Evolutionary conservation across 2,797 vertebrate species (phyloP), one percentile per base, ranked within the genome.

Genomic region (Lutjanus argentimaculatus): DNA sequence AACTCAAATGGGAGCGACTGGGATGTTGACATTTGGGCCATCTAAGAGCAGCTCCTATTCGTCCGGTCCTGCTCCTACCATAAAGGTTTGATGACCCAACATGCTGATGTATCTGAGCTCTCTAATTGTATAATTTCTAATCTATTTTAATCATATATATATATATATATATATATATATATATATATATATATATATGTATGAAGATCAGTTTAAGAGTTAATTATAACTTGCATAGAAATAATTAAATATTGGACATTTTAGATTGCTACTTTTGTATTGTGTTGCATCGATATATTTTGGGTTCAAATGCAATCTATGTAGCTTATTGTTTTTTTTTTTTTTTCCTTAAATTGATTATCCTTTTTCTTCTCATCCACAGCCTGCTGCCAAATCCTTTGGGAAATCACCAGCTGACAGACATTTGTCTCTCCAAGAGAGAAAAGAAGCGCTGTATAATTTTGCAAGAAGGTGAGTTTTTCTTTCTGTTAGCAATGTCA

Each of bases 371-470:
- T 83, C 75, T 42, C 17, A 16, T 89, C 43, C 71, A 61, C 91
- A 99, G 97, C 92, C 96, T 46, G 92, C 95, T 94, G 93, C 93
- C 85, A 97, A 96, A 93, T 91, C 93, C 2, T 99, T 99, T 94
- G 97, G 96, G 62, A 97, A 94, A 93, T 97, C 96, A 75, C 96
- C 98, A 0, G 85, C 85, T 88, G 97, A 98, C 92, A 95, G 97
- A 91, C 98, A 99, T 79, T 92, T 99, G 95, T 99, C 98, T 84
- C 93, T 99, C 73, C 97, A 99, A 89, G 97, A 99, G 75, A 96
- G 98, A 85, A 99, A 99, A 94, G 96, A 96, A 67, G 96, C 96
- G 0, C 90, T 99, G 80, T 99, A 99, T 14, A 96, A 97, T 82
- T 98, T 97, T 5, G 98, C 98, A 68, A 96, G 97, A 92, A 96